phyloP scores from a whole-genome alignment of 2,113 vertebrate genomes.

The Donacobius atricapilla region DNA sequence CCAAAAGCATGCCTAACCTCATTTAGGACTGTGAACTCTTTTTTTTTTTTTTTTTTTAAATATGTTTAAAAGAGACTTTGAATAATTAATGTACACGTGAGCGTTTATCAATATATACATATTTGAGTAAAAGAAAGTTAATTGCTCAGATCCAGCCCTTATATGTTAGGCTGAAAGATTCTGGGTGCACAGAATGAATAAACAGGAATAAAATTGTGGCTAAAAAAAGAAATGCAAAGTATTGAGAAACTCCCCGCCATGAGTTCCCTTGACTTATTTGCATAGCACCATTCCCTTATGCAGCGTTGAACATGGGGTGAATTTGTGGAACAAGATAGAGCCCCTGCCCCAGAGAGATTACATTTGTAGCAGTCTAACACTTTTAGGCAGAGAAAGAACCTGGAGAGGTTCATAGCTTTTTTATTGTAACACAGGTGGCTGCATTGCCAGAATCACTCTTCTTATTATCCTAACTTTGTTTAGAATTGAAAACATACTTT shows the following conservation, averaged over 20 bases:
- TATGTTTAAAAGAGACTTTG: background rate
- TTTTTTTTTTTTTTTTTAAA: too few relatives aligned
- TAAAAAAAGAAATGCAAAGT: background rate
- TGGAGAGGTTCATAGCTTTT: background rate
- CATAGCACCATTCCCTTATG: background rate
- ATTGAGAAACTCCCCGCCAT: background rate
- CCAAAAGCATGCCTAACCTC: background rate
- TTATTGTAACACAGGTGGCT: background rate
- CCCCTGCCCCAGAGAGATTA: background rate
- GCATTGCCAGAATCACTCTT: background rate
- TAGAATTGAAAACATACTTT: background rate
- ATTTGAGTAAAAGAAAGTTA: background rate
- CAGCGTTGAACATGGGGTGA: background rate
- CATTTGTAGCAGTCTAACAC: background rate
- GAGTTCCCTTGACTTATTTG: background rate
- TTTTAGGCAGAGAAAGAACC: background rate
- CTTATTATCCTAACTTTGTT: conserved; percentile 14
- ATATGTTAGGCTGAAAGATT: background rate
- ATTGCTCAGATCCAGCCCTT: background rate
- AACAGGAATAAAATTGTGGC: background rate
- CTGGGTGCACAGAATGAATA: background rate
- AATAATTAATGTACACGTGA: background rate
- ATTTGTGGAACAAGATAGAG: background rate
- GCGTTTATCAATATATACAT: background rate
- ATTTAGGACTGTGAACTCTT: background rate